Evolutionary conservation across 2,888 invertebrate genomes (phyloP), one percentile per base, ranked within the genome.

Genomic region (Cataglyphis albicans): DNA sequence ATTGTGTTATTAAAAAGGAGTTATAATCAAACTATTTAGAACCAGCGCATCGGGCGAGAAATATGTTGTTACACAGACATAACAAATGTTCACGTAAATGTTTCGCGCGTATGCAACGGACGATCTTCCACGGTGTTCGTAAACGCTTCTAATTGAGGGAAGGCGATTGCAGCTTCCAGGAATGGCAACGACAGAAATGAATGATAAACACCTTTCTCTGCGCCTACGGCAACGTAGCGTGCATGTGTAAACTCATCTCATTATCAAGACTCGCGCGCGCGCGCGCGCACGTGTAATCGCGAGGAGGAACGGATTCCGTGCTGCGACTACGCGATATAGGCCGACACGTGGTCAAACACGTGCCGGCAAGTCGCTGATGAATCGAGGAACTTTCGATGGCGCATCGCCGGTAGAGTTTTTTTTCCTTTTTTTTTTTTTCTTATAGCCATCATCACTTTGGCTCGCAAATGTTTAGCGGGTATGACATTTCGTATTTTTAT

Each of bases 271-370:
- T 55, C 35, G 35, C 35, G 35, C 6, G 35, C 41, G 10, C 75
- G 59, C 21, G 21, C 81, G 38, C 57, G 25, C 25, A 82, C 75
- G 74, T 82, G 82, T 72, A 78, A 76, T 57, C 52, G 48, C 59
- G 48, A 65, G 44, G 84, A 82, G 59, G 65, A 84, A 82, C 72
- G 84, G 84, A 72, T 70, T 65, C 72, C 76, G 57, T 65, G 64
- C 29, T 7, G 55, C 67, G 55, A 65, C 48, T 64, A 64, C 64
- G 65, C 65, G 84, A 87, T 88, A 84, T 85, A 83, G 80, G 72
- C 68, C 84, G 78, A 80, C 88, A 88, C 89, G 88, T 89, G 89
- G 74, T 86, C 52, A 73, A 64, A 75, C 86, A 87, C 88, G 87
- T 89, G 88, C 64, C 38, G 32, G 32, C 21, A 29, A 67, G 18